Percentiles rank a stretch among this genome's conserved stretches.
These are phyloP conservation scores for human DNA, from an alignment of 2,113 vertebrate genomes.

Conservation along the genomic window GRCh38 chr12:26227001-26227500, in stretches of 20 bases:
- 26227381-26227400: neutral
- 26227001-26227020: neutral
- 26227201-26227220: constrained; percentile 53
- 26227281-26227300: constrained; percentile 52
- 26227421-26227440: neutral
- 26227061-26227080: constrained; percentile 68
- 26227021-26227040: constrained; percentile 53
- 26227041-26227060: constrained; percentile 55
- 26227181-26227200: constrained; percentile 67
- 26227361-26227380: neutral
- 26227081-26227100: constrained; percentile 70
- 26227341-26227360: neutral
- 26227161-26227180: constrained; percentile 79
- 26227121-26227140: constrained; percentile 58
- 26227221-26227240: constrained; percentile 50
- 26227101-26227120: constrained; percentile 70
- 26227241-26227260: constrained; percentile 45
- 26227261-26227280: constrained; percentile 52
- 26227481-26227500: neutral
- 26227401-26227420: too few relatives aligned
- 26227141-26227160: constrained; percentile 65
- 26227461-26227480: neutral
- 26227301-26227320: neutral
- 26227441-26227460: neutral
- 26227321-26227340: neutral